Percentiles rank a stretch among this genome's conserved stretches.
Evolutionary conservation across 2,888 invertebrate species (phyloP).

Genomic region (Tipula helvola): DNA sequence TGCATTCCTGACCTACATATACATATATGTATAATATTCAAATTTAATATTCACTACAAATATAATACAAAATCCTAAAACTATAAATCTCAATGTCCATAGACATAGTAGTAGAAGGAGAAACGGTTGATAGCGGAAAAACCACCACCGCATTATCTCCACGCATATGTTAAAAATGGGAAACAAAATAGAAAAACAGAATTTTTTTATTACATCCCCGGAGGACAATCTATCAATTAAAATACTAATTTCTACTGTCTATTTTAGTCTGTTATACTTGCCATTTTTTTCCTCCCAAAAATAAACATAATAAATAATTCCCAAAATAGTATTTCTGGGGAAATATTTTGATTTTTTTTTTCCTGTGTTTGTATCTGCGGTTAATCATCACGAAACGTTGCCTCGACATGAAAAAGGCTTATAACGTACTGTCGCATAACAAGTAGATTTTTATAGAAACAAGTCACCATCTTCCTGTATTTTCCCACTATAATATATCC

Average conservation of each 20-base stretch:
- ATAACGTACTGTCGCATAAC: not conserved
- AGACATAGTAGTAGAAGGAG: not conserved
- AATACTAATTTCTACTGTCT: slow-evolving; percentile 7
- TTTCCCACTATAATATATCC: not conserved
- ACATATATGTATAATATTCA: not conserved
- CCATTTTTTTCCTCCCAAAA: not conserved
- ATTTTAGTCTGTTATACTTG: not conserved
- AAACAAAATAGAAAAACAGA: not conserved
- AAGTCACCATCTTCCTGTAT: not conserved
- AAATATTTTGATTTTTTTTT: not conserved
- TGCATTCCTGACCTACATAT: not conserved
- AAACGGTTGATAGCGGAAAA: not conserved
- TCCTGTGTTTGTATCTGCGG: not conserved
- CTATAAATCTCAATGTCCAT: not conserved
- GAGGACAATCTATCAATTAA: slow-evolving; percentile 8
- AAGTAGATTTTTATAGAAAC: not conserved
- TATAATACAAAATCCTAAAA: not conserved
- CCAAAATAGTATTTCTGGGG: not conserved
- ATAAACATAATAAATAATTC: not conserved
- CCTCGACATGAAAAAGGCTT: not conserved
- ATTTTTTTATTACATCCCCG: not conserved
- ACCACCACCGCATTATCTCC: not conserved
- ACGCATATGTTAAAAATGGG: not conserved
- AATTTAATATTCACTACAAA: not conserved
- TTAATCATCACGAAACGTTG: not conserved